Conservation (phyloP, 2,113 vertebrate species). For the Arvicanthis niloticus region DNA sequence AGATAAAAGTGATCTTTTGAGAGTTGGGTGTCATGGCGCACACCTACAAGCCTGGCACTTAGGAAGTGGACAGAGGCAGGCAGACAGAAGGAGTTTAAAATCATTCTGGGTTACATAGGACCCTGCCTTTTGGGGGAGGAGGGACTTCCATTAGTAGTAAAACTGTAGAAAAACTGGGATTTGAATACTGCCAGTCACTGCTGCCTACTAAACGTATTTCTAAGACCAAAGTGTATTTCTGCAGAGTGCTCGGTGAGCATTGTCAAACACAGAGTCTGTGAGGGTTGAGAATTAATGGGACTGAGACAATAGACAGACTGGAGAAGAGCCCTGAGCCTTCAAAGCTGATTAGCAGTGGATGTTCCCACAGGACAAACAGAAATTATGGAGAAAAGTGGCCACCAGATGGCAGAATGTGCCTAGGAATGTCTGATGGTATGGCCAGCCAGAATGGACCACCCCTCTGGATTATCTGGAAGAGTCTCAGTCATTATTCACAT, state of each 20-base stretch:
- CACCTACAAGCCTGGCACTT: background rate
- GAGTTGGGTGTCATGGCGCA: background rate
- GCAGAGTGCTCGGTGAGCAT: background rate
- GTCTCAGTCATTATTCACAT: accelerated
- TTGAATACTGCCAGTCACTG: background rate
- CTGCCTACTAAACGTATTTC: background rate
- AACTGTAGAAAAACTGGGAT: background rate
- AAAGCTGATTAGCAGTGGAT: background rate
- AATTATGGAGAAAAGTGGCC: background rate
- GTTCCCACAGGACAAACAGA: background rate
- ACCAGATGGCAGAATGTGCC: slow-evolving; percentile 69
- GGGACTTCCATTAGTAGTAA: background rate
- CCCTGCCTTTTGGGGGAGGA: background rate
- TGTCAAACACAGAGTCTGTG: background rate
- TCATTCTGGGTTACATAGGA: background rate
- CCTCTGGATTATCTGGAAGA: background rate
- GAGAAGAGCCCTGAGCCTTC: background rate
- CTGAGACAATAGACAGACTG: background rate
- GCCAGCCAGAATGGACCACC: background rate
- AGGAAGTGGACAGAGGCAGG: background rate
- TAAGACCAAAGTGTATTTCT: background rate
- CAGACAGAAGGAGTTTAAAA: background rate
- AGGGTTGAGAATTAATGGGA: background rate
- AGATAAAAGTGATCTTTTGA: background rate
- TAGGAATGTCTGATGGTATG: accelerated